Evolutionary conservation across 2,797 vertebrate genomes (phyloP).

Genomic region (Tarsius wallacei): DNA sequence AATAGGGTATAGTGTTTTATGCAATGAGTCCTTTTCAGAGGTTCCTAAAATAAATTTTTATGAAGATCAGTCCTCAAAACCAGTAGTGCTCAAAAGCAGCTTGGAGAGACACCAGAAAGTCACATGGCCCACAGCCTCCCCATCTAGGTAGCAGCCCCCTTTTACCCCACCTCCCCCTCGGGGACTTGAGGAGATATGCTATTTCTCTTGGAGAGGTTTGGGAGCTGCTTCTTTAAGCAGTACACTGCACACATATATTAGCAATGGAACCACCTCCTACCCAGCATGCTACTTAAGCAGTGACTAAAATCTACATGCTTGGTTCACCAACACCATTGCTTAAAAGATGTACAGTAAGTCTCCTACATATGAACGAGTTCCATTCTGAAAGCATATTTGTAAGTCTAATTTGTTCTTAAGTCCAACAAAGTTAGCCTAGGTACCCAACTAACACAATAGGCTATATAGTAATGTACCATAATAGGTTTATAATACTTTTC

Average conservation of each 20-base stretch:
- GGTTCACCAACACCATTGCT: not conserved
- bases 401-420: too few species aligned
- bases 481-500: too few species aligned
- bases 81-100: not conserved
- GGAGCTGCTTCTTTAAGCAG: not conserved
- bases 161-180: too few species aligned
- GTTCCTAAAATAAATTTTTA: not conserved
- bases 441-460: too few species aligned
- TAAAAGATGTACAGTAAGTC: not conserved
- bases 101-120: not conserved
- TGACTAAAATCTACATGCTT: accelerated
- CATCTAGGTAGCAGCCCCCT: not conserved
- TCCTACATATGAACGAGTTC: too few species aligned
- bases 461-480: too few species aligned
- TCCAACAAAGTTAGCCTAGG: too few species aligned
- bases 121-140: not conserved
- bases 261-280: not conserved
- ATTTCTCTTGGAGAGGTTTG: not conserved
- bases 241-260: not conserved
- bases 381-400: too few species aligned
- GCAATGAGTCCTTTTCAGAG: not conserved
- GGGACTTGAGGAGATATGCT: too few species aligned
- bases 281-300: not conserved
- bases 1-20: not conserved
- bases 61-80: not conserved